Percentiles rank a stretch among this genome's conserved stretches.
phyloP scores from a whole-genome alignment of 2,888 invertebrate genomes.

The Pyrochroa serraticornis region DNA sequence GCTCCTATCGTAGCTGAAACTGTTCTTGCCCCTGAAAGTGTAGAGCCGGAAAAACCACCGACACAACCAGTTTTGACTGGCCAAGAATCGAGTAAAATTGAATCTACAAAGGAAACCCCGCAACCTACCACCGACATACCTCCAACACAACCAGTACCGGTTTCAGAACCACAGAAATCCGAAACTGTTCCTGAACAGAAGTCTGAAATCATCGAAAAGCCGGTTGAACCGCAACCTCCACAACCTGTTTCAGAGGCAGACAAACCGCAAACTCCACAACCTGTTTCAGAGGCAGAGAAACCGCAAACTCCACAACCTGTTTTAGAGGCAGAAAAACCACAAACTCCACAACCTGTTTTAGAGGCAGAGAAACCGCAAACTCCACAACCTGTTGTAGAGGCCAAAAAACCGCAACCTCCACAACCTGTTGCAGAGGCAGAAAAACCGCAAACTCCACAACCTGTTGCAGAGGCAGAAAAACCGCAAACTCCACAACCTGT shows the following conservation, averaged over 20 bases:
- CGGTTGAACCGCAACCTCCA: neutral
- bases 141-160: neutral
- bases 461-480: constrained; percentile 41
- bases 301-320: neutral
- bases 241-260: constrained; percentile 1
- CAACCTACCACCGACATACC: neutral
- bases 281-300: constrained; percentile 7
- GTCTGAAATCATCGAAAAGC: no score
- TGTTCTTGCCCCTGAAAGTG: no score
- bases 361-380: no score
- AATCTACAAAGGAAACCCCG: neutral
- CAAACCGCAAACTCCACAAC: constrained; percentile 7
- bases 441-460: constrained; percentile 17
- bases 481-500: no score
- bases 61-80: no score
- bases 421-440: no score
- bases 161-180: neutral
- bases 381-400: constrained; percentile 52
- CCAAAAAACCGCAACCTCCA: constrained; percentile 43
- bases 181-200: neutral
- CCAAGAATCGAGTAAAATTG: neutral
- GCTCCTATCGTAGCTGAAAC: no score
- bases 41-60: no score
- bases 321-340: neutral
- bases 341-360: neutral